Base-by-base conservation (phyloP, 2,888 invertebrate species). In the Eretmocerus hayati region DNA sequence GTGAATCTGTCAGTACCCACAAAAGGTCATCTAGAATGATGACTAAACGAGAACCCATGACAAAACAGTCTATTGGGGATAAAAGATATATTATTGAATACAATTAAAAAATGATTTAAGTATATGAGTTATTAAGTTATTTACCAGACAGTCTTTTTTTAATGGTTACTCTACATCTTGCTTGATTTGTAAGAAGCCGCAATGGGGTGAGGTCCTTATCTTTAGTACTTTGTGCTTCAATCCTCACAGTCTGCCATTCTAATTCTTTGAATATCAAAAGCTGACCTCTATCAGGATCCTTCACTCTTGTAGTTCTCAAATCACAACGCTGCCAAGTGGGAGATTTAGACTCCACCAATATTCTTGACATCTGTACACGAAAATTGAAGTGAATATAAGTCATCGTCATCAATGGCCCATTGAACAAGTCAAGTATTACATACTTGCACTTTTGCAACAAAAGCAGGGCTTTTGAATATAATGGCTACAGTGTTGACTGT, bases 1-100 rank as follows among this genome's bases (percentile, higher is more conserved):
- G 96, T 0, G 94, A 91, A 73, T 95, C 95, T 0, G 96, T 96
- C 52, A 96, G 74, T 35, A 97, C 95, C 96, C 97, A 99, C 23
- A 97, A 78, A 40, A 99, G 77, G 66, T 97, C 95, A 72, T 99
- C 96, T 57, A 99, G 80, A 59, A 96, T 88, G 45, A 97, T 77
- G 48, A 90, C 89, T 55, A 99, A 77, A 45, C 93, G 81, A 21
- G 95, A 95, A 2, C 94, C 90, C 65, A 96, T 76, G 46, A 97
- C 85, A 56, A 89, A 87, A 69, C 95, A 96, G 74, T 97, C 97
- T 90, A n/a, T n/a, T n/a, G 74, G 16, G 75, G 74, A 50, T 36
- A 38, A 39, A 22, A 46, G 42, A 37, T 38, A 38, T 32, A 36
- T 19, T 35, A 38, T 5, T 26, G 13, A 42, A n/a, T n/a, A n/a